phyloP scores from a whole-genome alignment of 2,888 invertebrate species.

The Hermodice carunculata region DNA sequence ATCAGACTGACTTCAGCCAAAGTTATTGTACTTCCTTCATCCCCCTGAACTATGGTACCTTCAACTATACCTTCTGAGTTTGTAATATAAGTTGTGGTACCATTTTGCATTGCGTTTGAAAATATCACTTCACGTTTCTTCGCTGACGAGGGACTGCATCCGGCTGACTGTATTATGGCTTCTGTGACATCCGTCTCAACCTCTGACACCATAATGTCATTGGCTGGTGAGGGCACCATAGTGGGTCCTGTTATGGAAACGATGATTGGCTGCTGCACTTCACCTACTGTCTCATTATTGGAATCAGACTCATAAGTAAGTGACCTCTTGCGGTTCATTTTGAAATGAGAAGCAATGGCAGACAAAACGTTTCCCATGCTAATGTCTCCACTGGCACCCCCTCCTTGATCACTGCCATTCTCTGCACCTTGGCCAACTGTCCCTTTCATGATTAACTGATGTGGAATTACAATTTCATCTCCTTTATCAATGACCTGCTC shows the following conservation, averaged over 20 bases:
- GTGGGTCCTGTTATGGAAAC: neutral
- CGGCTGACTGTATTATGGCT: slow-evolving; percentile 17
- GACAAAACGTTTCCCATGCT: slow-evolving; percentile 2
- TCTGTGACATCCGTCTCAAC: slow-evolving; percentile 10
- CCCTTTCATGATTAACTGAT: too few relatives aligned
- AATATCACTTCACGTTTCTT: too few relatives aligned
- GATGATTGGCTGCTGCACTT: slow-evolving; percentile 4
- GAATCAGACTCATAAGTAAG: too few relatives aligned
- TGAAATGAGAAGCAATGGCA: slow-evolving; percentile 13
- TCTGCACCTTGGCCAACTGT: too few relatives aligned
- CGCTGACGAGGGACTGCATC: neutral
- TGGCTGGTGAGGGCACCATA: slow-evolving; percentile 29
- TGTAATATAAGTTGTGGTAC: too few relatives aligned
- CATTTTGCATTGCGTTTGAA: too few relatives aligned
- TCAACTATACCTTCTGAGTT: too few relatives aligned
- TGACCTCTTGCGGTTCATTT: slow-evolving; percentile 12
- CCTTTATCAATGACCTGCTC: neutral
- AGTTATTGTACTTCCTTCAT: too few relatives aligned
- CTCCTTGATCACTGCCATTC: too few relatives aligned
- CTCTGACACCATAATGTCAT: slow-evolving; percentile 30
- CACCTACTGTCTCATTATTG: too few relatives aligned
- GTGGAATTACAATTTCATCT: too few relatives aligned
- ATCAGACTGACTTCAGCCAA: neutral
- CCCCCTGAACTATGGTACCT: too few relatives aligned
- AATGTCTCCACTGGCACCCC: neutral